phyloP scores from a whole-genome alignment of 2,888 invertebrate species.

The Dynastes hyllus region DNA sequence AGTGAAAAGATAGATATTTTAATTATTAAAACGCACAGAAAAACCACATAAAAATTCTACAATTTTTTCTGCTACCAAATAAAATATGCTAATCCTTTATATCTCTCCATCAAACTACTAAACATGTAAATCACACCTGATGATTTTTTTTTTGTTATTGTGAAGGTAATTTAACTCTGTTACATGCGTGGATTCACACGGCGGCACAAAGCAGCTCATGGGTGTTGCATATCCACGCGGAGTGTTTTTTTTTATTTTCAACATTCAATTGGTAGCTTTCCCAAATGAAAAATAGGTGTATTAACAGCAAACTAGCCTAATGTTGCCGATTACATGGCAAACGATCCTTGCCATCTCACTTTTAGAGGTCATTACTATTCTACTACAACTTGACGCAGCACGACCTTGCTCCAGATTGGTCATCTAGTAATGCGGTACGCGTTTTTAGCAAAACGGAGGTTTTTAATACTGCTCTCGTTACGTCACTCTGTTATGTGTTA shows the following conservation, averaged over 20 bases:
- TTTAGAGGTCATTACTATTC: not conserved
- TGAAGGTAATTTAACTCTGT: not conserved
- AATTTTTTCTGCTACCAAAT: too few species aligned
- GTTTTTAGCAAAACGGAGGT: not conserved
- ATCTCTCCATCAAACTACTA: not conserved
- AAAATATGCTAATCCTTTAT: too few species aligned
- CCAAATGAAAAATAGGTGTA: not conserved
- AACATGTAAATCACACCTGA: not conserved
- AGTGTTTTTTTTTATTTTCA: not conserved
- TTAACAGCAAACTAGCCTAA: not conserved
- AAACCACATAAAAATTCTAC: too few species aligned
- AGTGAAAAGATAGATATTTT: too few species aligned
- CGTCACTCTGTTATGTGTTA: too few species aligned
- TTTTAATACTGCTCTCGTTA: too few species aligned
- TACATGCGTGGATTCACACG: not conserved
- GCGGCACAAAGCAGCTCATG: not conserved
- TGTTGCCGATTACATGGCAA: not conserved
- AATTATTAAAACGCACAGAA: too few species aligned
- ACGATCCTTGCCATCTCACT: constrained; percentile 1
- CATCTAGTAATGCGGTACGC: not conserved
- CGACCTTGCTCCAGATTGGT: constrained; percentile 8
- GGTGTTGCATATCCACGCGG: not conserved
- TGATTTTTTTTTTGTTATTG: not conserved
- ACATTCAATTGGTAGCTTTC: not conserved
- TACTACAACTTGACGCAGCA: not conserved